Evolutionary conservation across 2,113 vertebrate genomes (phyloP).

Genomic region (Bambusicola thoracicus): DNA sequence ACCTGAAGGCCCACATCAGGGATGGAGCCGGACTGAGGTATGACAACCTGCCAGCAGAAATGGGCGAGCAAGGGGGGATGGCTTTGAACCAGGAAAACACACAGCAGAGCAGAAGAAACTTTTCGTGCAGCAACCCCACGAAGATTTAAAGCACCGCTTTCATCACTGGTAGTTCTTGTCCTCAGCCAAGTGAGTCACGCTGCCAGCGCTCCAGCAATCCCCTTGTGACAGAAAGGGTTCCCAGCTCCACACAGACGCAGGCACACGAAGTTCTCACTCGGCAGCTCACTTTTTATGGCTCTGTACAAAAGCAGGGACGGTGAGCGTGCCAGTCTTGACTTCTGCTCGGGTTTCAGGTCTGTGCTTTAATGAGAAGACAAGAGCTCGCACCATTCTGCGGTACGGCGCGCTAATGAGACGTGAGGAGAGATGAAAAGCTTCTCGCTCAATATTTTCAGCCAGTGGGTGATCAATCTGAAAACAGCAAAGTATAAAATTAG

Average conservation of each 20-base stretch:
- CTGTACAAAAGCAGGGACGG: slow-evolving; percentile 83
- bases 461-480: slow-evolving; percentile 90
- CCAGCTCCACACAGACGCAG: not conserved
- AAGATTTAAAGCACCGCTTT: not conserved
- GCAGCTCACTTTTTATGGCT: slow-evolving; percentile 87
- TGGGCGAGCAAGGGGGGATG: not conserved
- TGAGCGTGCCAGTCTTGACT: slow-evolving; percentile 80
- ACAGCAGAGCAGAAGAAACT: not conserved
- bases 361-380: slow-evolving; percentile 95
- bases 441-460: slow-evolving; percentile 93
- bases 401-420: slow-evolving; percentile 88
- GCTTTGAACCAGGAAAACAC: not conserved
- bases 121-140: not conserved
- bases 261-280: not conserved
- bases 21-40: not conserved
- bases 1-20: not conserved
- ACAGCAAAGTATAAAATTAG: slow-evolving; percentile 82
- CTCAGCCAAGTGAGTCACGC: not conserved
- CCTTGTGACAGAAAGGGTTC: not conserved
- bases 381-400: slow-evolving; percentile 86
- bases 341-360: slow-evolving; percentile 82
- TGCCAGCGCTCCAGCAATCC: not conserved
- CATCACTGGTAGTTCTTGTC: not conserved
- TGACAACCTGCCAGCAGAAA: not conserved
- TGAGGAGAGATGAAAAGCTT: slow-evolving; percentile 92